phyloP scores from a whole-genome alignment of 2,888 invertebrate genomes.

The Drosophila subsilvestris region DNA sequence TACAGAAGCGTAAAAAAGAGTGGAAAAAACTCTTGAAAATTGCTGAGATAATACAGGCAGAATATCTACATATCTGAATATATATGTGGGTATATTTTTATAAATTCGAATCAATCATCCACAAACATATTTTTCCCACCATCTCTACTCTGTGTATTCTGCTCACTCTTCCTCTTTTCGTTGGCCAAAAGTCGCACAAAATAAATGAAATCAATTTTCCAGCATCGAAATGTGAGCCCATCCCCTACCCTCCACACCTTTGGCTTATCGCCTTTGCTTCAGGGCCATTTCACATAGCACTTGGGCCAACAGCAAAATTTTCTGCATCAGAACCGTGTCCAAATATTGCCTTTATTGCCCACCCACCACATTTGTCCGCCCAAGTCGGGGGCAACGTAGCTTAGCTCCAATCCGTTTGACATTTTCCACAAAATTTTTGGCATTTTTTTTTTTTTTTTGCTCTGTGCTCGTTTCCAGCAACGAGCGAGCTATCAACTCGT shows the following conservation, averaged over 20 bases:
- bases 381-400: not conserved
- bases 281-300: not conserved
- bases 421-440: constrained; percentile 45
- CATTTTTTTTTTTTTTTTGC: constrained; percentile 29
- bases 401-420: constrained; percentile 44
- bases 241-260: not conserved
- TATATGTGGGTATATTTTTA: too few relatives aligned
- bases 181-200: not conserved
- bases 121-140: too few relatives aligned
- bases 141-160: too few relatives aligned
- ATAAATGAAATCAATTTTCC: not conserved
- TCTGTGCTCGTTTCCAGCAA: not conserved
- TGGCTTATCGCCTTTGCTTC: not conserved
- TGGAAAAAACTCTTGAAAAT: not conserved
- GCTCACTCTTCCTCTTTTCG: too few relatives aligned
- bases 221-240: not conserved
- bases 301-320: not conserved
- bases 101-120: not conserved
- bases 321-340: not conserved
- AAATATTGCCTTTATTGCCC: constrained; percentile 10
- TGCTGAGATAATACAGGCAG: not conserved
- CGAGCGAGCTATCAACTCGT: not conserved
- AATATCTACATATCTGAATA: too few relatives aligned
- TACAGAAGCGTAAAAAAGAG: not conserved
- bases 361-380: not conserved